Percentiles rank a stretch among this genome's conserved stretches.
Evolutionary conservation across 2,888 invertebrate genomes (phyloP).

Genomic region (Philhelius pedissequus): DNA sequence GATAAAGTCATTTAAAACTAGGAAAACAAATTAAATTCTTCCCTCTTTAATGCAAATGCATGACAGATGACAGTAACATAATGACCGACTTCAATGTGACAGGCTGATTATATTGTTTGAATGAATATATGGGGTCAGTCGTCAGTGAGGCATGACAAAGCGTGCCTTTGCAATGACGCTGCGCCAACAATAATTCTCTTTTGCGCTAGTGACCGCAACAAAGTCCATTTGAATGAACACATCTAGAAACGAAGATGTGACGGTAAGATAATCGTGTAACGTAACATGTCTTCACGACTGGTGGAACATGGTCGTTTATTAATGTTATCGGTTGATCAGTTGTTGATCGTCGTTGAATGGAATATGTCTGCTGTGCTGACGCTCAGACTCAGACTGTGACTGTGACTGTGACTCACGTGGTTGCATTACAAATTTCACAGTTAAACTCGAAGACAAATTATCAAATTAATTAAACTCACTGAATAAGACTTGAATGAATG

Average conservation of each 20-base stretch:
- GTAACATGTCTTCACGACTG: slow-evolving; percentile 36
- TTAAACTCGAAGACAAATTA: slow-evolving; percentile 55
- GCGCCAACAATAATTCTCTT: not conserved
- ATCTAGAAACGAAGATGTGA: slow-evolving; percentile 43
- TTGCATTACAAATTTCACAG: slow-evolving; percentile 55
- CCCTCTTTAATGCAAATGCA: not conserved
- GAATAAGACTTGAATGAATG: slow-evolving; percentile 9
- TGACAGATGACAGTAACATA: slow-evolving; percentile 29
- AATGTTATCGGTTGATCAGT: slow-evolving; percentile 45
- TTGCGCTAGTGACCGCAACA: not conserved
- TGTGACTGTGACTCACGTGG: slow-evolving; percentile 10
- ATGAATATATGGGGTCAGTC: slow-evolving; percentile 12
- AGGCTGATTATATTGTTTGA: slow-evolving; percentile 14
- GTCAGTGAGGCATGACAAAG: slow-evolving; percentile 45
- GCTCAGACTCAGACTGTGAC: not conserved
- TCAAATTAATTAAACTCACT: slow-evolving; percentile 51
- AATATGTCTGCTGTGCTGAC: not conserved
- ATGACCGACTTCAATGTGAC: not conserved
- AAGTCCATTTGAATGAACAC: slow-evolving; percentile 27
- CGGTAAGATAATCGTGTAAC: slow-evolving; percentile 34
- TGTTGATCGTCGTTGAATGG: slow-evolving; percentile 20
- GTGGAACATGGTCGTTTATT: slow-evolving; percentile 49
- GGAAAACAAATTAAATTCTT: not conserved
- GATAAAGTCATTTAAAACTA: slow-evolving; percentile 8
- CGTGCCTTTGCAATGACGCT: not conserved